phyloP scores from a whole-genome alignment of 2,797 vertebrate species.

The Zenarchopterus dispar region DNA sequence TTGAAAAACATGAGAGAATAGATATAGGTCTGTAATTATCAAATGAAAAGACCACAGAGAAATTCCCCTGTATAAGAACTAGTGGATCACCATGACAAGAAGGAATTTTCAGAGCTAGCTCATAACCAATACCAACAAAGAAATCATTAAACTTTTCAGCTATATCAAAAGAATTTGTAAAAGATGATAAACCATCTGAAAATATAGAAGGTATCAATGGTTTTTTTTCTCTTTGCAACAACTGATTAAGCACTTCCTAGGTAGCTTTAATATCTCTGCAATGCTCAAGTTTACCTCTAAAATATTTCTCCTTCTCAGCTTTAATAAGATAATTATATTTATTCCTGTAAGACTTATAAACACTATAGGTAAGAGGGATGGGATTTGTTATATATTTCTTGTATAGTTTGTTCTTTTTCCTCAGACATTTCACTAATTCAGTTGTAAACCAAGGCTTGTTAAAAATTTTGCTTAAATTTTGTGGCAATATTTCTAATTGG shows the following conservation, averaged over 20 bases:
- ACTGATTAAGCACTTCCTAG: too few relatives aligned
- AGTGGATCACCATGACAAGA: neutral
- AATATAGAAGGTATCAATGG: too few relatives aligned
- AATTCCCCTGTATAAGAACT: neutral
- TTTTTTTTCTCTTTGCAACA: neutral
- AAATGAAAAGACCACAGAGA: neutral
- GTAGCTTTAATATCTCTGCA: too few relatives aligned
- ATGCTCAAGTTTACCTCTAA: too few relatives aligned
- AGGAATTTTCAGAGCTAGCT: constrained; percentile 1
- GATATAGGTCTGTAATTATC: too few relatives aligned
- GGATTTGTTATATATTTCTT: neutral
- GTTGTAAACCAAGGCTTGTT: neutral
- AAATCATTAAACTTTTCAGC: too few relatives aligned
- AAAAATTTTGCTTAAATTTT: neutral
- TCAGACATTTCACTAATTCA: neutral
- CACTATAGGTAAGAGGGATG: neutral
- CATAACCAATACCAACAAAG: neutral
- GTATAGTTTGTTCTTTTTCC: neutral
- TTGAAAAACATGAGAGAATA: too few relatives aligned
- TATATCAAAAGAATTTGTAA: too few relatives aligned
- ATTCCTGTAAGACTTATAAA: too few relatives aligned
- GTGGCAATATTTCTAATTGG: neutral
- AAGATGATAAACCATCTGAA: too few relatives aligned
- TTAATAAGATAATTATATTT: too few relatives aligned
- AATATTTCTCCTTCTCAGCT: too few relatives aligned